A percentile compares a stretch with the other conserved stretches of the same genome.
Conservation (phyloP, 2,113 vertebrate genomes). For the Orycteropus afer region DNA sequence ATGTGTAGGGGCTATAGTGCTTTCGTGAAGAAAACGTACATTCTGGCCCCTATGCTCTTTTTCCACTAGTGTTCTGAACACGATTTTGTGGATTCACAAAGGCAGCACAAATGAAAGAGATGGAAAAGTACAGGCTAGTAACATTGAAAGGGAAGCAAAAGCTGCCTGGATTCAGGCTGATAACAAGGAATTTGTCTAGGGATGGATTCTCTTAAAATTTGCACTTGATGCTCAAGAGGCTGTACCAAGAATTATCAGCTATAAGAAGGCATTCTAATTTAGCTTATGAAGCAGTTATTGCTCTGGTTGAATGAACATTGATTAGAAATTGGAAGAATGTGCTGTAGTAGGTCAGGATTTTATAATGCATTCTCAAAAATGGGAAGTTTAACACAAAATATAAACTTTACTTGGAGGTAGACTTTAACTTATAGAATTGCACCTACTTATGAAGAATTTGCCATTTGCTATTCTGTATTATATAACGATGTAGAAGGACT, state of each 20-base stretch:
- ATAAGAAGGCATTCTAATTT: constrained; percentile 74
- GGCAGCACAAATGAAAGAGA: constrained; percentile 74
- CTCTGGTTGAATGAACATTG: constrained; percentile 80
- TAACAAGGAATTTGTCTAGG: constrained; percentile 71
- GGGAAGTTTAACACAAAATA: constrained; percentile 60
- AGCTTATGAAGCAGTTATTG: constrained; percentile 74
- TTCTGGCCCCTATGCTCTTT: constrained; percentile 38
- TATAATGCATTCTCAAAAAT: constrained; percentile 64
- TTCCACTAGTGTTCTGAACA: constrained; percentile 38
- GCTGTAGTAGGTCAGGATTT: constrained; percentile 51
- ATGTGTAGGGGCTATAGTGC: constrained; percentile 11
- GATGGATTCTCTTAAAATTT: constrained; percentile 77
- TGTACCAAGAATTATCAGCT: constrained; percentile 74
- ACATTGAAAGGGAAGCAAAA: constrained; percentile 69
- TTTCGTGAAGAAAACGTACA: constrained; percentile 59
- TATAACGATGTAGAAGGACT: background rate
- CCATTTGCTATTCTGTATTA: constrained; percentile 33
- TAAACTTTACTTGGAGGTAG: constrained; percentile 57
- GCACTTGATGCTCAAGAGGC: constrained; percentile 75
- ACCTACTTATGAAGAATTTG: constrained; percentile 24
- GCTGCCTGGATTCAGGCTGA: constrained; percentile 80
- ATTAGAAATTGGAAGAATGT: constrained; percentile 74
- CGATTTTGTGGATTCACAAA: constrained; percentile 75
- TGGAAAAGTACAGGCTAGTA: constrained; percentile 64
- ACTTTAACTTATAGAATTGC: constrained; percentile 57